Evolutionary conservation across 2,113 vertebrate genomes (phyloP).

Genomic region (Illadopsis cleaveri): DNA sequence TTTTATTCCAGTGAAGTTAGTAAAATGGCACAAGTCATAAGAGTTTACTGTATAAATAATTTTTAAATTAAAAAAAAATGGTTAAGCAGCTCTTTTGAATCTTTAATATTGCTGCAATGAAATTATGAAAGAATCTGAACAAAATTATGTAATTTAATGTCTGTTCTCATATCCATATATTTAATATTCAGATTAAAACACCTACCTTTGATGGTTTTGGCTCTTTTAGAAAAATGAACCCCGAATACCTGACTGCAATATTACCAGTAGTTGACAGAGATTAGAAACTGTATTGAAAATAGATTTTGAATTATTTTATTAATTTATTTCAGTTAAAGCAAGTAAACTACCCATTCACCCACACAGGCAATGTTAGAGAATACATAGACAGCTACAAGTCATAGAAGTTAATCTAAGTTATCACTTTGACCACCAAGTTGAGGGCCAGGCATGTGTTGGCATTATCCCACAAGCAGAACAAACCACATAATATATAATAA

Average conservation of each 20-base stretch:
- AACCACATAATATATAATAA: neutral
- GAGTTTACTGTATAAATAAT: neutral
- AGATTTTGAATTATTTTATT: neutral
- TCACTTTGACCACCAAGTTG: neutral
- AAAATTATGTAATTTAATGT: neutral
- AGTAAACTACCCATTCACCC: neutral
- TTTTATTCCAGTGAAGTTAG: neutral
- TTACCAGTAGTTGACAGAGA: neutral
- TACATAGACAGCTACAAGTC: neutral
- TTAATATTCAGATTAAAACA: neutral
- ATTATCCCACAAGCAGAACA: neutral
- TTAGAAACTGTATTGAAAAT: neutral
- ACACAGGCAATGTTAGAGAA: neutral
- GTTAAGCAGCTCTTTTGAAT: neutral
- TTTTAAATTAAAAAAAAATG: neutral
- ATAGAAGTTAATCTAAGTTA: neutral
- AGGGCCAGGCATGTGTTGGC: neutral
- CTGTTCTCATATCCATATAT: neutral
- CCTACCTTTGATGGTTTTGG: rapidly evolving
- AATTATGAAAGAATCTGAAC: neutral
- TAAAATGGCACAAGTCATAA: neutral
- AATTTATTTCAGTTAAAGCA: neutral
- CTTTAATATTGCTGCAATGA: neutral
- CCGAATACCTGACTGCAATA: neutral
- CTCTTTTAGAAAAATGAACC: neutral